phyloP scores from a whole-genome alignment of 2,113 vertebrate genomes.

The Chlamydotis undulata region DNA sequence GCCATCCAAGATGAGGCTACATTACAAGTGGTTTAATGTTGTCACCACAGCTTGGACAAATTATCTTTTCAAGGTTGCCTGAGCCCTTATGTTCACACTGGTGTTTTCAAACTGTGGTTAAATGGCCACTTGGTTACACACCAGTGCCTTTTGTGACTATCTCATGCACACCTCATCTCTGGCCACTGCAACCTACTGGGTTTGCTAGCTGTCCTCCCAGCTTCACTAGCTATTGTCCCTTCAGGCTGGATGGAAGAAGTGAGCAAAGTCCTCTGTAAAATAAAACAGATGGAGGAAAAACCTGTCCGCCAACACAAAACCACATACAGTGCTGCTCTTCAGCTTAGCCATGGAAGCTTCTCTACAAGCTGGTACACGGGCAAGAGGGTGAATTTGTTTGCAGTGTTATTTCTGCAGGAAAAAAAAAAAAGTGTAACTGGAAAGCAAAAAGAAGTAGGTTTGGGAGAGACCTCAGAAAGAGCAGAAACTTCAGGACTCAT shows the following conservation, averaged over 20 bases:
- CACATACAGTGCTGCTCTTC: neutral
- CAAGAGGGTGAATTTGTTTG: neutral
- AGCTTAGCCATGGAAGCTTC: neutral
- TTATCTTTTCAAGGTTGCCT: neutral
- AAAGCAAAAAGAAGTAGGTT: neutral
- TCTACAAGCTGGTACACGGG: neutral
- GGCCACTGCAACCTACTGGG: neutral
- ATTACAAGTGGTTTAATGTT: neutral
- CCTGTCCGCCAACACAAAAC: neutral
- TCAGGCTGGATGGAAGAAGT: neutral
- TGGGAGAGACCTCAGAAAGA: neutral
- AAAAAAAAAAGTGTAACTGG: neutral
- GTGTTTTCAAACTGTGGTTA: neutral
- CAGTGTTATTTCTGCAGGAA: rapidly evolving
- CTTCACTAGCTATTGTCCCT: neutral
- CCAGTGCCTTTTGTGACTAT: rapidly evolving
- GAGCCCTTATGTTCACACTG: neutral
- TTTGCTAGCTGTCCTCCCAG: neutral
- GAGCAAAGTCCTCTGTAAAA: neutral
- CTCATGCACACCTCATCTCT: neutral
- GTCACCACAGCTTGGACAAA: neutral
- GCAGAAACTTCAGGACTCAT: neutral
- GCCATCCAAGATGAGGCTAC: neutral
- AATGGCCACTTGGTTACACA: neutral
- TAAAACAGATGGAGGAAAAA: neutral